Base-by-base conservation (phyloP, 2,888 invertebrate genomes). In the Lottia gigantea region DNA sequence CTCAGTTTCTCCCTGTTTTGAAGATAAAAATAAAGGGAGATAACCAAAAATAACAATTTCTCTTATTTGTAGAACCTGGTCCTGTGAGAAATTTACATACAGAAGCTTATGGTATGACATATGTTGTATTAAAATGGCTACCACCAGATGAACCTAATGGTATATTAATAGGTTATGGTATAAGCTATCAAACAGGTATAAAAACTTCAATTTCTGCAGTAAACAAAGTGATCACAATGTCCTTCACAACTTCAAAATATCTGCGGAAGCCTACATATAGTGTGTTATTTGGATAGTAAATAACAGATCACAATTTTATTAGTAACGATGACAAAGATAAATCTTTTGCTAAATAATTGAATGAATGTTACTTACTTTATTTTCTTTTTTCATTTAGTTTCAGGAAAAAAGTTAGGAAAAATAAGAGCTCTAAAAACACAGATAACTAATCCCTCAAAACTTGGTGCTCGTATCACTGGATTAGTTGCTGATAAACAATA, bases 81-180 rank as follows among this genome's bases (percentile, higher is more conserved):
- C 77, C 83, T 3, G 83, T 85, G 0, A 65, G 80, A 64, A 77
- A 82, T 16, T 74, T 85, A 26, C 78, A 77, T 62, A 74, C 80
- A 23, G 80, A 82, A 19, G 79, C 82, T 1, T 76, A 80, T 49
- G 86, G 86, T 1, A 75, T 84, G 19, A 83, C 85, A n/a, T 80
- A 80, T 71, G 93, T 97, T 87, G 92, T 94, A 76, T 76, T 85
- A 64, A 83, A 82, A 73, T 99, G 99, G 99, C 94, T 95, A 83
- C 94, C 93, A 82, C 99, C 99, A 0, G 92, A 94, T 63, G 94
- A 95, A 85, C 94, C 95, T n/a, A 99, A 99, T 89, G 99, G 99
- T 46, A 91, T 93, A 71, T 90, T 99, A 0, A 94, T 94, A 1
- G 97, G 97, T 7, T 99, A 98, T 89, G 94, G 94, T 86, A 94